Percentiles rank a stretch among this genome's conserved stretches.
phyloP scores from a whole-genome alignment of 2,113 vertebrate genomes.

The Equus quagga region DNA sequence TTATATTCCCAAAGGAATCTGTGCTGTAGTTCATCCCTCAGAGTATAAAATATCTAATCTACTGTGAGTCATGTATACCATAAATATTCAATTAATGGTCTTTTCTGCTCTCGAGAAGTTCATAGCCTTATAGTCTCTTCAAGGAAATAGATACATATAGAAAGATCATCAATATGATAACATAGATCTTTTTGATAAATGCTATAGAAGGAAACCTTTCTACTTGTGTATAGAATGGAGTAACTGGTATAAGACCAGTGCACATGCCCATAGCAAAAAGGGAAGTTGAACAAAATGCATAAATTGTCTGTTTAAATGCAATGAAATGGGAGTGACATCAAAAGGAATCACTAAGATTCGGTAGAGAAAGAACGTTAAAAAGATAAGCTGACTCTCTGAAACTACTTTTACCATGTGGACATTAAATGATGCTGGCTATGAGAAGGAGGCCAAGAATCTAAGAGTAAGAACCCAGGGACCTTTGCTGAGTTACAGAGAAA shows the following conservation, averaged over 20 bases:
- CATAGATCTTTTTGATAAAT: background rate
- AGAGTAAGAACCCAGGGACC: background rate
- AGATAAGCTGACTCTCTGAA: background rate
- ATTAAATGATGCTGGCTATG: background rate
- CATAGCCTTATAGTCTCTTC: background rate
- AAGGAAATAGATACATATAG: background rate
- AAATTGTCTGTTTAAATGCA: background rate
- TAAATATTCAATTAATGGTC: background rate
- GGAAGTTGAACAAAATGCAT: background rate
- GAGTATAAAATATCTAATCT: background rate
- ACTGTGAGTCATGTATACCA: background rate
- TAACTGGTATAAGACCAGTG: background rate
- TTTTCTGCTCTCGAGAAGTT: background rate
- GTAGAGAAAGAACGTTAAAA: background rate
- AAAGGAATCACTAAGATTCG: background rate
- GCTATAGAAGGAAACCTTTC: background rate
- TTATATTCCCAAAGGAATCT: background rate
- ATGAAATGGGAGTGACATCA: background rate
- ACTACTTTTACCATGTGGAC: background rate
- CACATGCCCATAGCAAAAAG: background rate
- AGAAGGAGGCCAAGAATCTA: background rate
- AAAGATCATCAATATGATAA: background rate
- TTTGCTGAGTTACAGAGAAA: background rate
- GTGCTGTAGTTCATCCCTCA: background rate
- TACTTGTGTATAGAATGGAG: background rate